Conservation (phyloP, 2,113 vertebrate genomes). For the Anolis sagrei region DNA sequence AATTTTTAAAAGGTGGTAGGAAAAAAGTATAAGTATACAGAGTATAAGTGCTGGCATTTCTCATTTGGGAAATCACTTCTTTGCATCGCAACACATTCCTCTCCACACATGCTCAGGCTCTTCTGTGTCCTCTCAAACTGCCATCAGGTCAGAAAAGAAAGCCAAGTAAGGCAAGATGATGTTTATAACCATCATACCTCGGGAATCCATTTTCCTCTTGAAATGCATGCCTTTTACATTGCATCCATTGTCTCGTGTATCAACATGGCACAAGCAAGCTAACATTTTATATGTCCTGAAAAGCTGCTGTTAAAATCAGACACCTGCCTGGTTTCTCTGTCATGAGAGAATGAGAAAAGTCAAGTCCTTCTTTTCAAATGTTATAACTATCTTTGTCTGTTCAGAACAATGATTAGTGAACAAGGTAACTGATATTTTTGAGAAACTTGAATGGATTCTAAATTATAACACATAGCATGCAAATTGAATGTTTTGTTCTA, state of each 20-base stretch:
- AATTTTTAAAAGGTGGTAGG: no score
- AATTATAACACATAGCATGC: no score
- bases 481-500: no score
- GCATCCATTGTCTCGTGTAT: not conserved
- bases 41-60: not conserved
- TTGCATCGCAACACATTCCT: slow-evolving; percentile 53
- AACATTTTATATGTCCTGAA: not conserved
- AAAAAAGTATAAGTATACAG: no score
- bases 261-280: not conserved
- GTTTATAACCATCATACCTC: not conserved
- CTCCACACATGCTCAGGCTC: slow-evolving; percentile 44
- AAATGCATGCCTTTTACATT: slow-evolving; percentile 8
- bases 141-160: slow-evolving; percentile 39
- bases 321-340: not conserved
- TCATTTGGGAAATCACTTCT: slow-evolving; percentile 52
- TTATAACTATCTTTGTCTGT: not conserved
- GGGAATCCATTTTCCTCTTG: slow-evolving; percentile 20
- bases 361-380: not conserved
- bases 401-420: not conserved
- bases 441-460: no score
- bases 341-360: not conserved
- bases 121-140: slow-evolving; percentile 45
- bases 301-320: not conserved
- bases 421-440: no score
- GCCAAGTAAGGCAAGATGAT: slow-evolving; percentile 35